Evolutionary conservation across 2,113 vertebrate species (phyloP).

Genomic region (Nesogale talazaci): DNA sequence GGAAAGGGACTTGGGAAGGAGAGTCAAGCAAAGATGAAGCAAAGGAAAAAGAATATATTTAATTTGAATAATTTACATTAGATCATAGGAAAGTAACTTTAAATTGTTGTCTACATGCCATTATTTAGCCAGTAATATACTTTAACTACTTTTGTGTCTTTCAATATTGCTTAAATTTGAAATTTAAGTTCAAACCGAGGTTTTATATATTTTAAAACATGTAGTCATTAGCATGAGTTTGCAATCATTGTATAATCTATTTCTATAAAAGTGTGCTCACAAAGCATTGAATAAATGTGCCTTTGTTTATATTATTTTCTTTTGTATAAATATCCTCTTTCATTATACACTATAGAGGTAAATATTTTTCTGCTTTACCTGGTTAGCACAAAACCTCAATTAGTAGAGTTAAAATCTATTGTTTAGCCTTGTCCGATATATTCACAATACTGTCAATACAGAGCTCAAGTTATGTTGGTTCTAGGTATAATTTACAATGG

Average conservation of each 20-base stretch:
- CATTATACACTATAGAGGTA: background rate
- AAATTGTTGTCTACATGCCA: slow-evolving; percentile 6
- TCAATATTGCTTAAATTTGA: background rate
- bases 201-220: slow-evolving; percentile 15
- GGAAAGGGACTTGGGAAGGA: background rate
- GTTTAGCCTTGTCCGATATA: background rate
- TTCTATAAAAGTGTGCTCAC: slow-evolving; percentile 28
- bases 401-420: slow-evolving; percentile 50
- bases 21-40: too few species aligned
- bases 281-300: background rate
- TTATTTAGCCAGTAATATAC: slow-evolving; percentile 8
- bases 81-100: slow-evolving; percentile 4
- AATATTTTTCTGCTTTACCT: slow-evolving; percentile 17
- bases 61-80: background rate
- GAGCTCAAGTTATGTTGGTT: slow-evolving; percentile 12
- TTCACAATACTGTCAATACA: slow-evolving; percentile 34
- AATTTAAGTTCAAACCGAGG: slow-evolving; percentile 19
- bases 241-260: background rate
- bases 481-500: slow-evolving; percentile 60
- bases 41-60: background rate
- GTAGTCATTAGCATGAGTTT: background rate
- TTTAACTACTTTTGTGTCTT: slow-evolving; percentile 26
- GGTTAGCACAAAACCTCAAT: slow-evolving; percentile 57
- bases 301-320: slow-evolving; percentile 21
- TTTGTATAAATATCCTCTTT: slow-evolving; percentile 25